Evolutionary conservation across 2,113 vertebrate species (phyloP).

Genomic region (Myotis lucifugus): DNA sequence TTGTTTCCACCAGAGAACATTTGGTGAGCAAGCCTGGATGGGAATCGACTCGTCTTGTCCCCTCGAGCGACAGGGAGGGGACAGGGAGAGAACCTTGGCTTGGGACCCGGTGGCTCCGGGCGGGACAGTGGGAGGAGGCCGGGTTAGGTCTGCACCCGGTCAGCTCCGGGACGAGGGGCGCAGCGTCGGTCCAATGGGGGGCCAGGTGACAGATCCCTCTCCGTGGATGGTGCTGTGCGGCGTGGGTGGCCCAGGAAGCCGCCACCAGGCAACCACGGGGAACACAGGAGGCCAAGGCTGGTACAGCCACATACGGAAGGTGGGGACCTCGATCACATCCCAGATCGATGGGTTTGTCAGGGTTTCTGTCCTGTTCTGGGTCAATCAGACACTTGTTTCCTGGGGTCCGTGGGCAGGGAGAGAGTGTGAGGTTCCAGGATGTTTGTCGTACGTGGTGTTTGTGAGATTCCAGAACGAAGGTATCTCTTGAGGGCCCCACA

Average conservation of each 20-base stretch:
- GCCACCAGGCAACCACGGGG: neutral
- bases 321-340: too few relatives aligned
- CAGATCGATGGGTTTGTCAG: neutral
- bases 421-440: neutral
- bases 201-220: rapidly evolving
- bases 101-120: neutral
- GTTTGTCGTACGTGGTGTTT: neutral
- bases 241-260: neutral
- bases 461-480: neutral
- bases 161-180: neutral
- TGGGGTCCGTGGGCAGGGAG: neutral
- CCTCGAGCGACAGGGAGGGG: neutral
- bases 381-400: neutral
- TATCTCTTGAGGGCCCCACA: neutral
- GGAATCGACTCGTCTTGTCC: neutral
- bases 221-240: neutral
- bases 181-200: neutral
- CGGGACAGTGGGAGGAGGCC: neutral
- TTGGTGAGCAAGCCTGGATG: neutral
- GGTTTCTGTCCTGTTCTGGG: neutral
- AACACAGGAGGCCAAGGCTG: neutral
- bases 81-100: neutral
- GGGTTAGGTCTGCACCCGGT: neutral
- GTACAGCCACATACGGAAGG: rapidly evolving
- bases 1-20: neutral